Evolutionary conservation across 2,888 invertebrate species (phyloP).

Genomic region (Cheilosia vulpina): DNA sequence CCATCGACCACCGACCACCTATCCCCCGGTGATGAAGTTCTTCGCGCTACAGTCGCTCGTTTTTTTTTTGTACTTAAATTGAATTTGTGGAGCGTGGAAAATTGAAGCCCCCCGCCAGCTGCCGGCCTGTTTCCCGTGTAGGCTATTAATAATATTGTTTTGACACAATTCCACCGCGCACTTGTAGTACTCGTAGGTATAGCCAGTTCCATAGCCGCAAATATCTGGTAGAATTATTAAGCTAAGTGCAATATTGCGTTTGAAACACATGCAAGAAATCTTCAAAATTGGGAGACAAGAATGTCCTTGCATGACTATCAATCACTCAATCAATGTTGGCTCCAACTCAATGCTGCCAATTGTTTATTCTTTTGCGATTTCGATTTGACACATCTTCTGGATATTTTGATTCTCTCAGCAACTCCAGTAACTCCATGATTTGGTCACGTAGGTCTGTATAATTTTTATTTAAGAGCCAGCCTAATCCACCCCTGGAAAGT

Average conservation of each 20-base stretch:
- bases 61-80: constrained; percentile 53
- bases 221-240: constrained; percentile 32
- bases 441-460: constrained; percentile 30
- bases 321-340: constrained; percentile 80
- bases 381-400: constrained; percentile 51
- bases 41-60: constrained; percentile 7
- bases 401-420: constrained; percentile 12
- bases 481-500: constrained; percentile 75
- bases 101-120: constrained; percentile 64
- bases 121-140: constrained; percentile 35
- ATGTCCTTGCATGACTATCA: constrained; percentile 78
- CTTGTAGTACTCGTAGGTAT: constrained; percentile 34
- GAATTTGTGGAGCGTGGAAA: constrained; percentile 75
- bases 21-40: constrained; percentile 13
- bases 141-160: constrained; percentile 73
- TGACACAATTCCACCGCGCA: constrained; percentile 63
- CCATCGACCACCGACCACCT: constrained; percentile 11
- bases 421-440: constrained; percentile 47
- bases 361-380: constrained; percentile 40
- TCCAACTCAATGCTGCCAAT: constrained; percentile 60
- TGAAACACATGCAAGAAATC: constrained; percentile 33
- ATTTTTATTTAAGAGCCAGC: constrained; percentile 56
- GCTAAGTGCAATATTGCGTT: constrained; percentile 44
- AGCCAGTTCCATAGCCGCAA: background rate
- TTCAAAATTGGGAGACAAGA: constrained; percentile 35